Evolutionary conservation across 2,888 invertebrate species (phyloP).

Genomic region (Cephonodes hylas): DNA sequence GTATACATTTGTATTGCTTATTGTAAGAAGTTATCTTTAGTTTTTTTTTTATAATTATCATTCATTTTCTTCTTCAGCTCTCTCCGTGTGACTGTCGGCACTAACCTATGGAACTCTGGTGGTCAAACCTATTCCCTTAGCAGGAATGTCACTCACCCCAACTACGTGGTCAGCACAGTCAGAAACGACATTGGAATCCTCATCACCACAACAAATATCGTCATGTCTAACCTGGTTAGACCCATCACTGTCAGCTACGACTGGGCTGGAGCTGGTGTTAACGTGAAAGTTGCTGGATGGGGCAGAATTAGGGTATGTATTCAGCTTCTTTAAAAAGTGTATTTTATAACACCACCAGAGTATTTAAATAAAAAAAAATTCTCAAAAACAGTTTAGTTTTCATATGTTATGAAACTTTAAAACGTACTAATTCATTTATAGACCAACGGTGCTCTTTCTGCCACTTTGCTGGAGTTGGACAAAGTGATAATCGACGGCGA

Average conservation of each 20-base stretch:
- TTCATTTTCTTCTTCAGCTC: too few species aligned
- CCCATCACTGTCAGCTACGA: slow-evolving; percentile 34
- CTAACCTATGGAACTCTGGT: slow-evolving; percentile 53
- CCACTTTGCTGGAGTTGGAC: slow-evolving; percentile 33
- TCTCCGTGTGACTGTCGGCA: slow-evolving; percentile 53
- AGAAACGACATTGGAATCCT: slow-evolving; percentile 62
- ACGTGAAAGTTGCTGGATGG: slow-evolving; percentile 52
- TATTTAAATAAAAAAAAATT: too few species aligned
- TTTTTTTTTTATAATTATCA: too few species aligned
- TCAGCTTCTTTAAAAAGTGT: too few species aligned
- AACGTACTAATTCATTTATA: slow-evolving; percentile 23
- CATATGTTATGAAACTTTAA: too few species aligned
- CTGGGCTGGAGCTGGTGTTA: slow-evolving; percentile 29
- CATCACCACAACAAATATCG: slow-evolving; percentile 34
- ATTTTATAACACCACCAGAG: too few species aligned
- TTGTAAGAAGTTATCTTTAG: too few species aligned
- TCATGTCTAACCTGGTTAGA: slow-evolving; percentile 20
- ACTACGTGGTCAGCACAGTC: slow-evolving; percentile 47
- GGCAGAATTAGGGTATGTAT: slow-evolving; percentile 54
- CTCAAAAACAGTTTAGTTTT: too few species aligned
- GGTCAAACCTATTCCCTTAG: slow-evolving; percentile 42
- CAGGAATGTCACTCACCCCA: slow-evolving; percentile 53
- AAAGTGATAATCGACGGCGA: slow-evolving; percentile 31
- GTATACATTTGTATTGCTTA: too few species aligned
- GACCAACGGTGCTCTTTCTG: slow-evolving; percentile 44